Conservation (phyloP, 2,797 vertebrate genomes). For the Lerista edwardsae region DNA sequence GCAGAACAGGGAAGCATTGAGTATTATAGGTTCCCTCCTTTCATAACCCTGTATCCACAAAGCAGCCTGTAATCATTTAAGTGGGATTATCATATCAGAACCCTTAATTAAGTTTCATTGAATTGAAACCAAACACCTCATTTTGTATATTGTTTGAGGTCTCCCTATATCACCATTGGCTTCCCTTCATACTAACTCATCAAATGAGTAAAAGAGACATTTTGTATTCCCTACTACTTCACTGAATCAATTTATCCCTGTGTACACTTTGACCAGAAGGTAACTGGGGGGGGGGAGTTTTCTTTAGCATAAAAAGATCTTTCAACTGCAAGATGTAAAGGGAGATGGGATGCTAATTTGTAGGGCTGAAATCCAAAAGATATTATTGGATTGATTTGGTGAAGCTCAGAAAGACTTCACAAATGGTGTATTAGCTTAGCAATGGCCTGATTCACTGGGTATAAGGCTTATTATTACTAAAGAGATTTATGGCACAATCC, state of each 20-base stretch:
- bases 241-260: conserved; percentile 32
- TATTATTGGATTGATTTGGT: conserved; percentile 54
- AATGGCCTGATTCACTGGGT: background rate
- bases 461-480: background rate
- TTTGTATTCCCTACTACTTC: conserved; percentile 32
- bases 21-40: conserved; percentile 69
- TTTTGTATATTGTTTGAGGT: conserved; percentile 70
- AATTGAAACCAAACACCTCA: conserved; percentile 71
- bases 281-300: background rate
- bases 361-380: conserved; percentile 49
- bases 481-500: background rate
- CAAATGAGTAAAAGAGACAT: conserved; percentile 48
- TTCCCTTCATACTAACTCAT: conserved; percentile 55
- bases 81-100: conserved; percentile 77
- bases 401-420: conserved; percentile 50
- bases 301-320: conserved; percentile 51
- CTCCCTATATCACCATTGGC: conserved; percentile 46
- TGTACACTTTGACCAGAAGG: conserved; percentile 46
- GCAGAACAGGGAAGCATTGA: conserved; percentile 77
- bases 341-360: conserved; percentile 66
- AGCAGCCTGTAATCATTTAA: conserved; percentile 70
- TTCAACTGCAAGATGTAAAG: conserved; percentile 54
- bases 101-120: conserved; percentile 76
- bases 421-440: background rate
- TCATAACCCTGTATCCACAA: conserved; percentile 58